A percentile compares a stretch with the other conserved stretches of the same genome.
Conservation (phyloP, 1,140 invertebrate genomes). For the Micrasema minimum region DNA sequence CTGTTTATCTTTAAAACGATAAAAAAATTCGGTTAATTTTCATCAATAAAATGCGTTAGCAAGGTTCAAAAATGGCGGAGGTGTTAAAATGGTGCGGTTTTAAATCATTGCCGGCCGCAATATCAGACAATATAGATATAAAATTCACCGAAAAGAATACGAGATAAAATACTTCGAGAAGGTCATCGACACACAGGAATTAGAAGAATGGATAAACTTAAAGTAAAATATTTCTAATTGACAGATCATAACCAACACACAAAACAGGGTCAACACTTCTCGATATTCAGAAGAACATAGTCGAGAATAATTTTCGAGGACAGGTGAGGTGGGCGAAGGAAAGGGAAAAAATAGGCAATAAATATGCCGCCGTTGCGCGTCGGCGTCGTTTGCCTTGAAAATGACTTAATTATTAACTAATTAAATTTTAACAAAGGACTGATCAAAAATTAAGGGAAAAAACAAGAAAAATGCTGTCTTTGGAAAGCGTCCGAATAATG, state of each 20-base stretch:
- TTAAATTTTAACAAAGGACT: too few species aligned
- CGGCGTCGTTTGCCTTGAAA: too few species aligned
- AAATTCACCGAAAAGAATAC: constrained; percentile 28
- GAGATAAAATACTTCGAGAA: constrained; percentile 45
- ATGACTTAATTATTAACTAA: too few species aligned
- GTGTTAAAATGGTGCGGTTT: constrained; percentile 15
- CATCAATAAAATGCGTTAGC: too few species aligned
- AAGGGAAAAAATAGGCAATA: too few species aligned
- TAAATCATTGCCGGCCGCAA: constrained; percentile 31
- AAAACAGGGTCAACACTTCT: constrained; percentile 44
- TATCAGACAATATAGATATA: constrained; percentile 32
- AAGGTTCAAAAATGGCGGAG: background rate
- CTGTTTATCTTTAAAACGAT: too few species aligned
- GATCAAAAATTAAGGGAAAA: too few species aligned
- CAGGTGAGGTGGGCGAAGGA: too few species aligned
- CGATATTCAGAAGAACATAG: constrained; percentile 19
- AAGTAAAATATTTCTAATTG: constrained; percentile 51
- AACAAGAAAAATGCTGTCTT: too few species aligned
- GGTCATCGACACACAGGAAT: constrained; percentile 51
- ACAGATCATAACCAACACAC: constrained; percentile 33
- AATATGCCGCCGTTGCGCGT: too few species aligned
- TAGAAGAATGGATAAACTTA: constrained; percentile 50
- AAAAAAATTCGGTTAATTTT: background rate
- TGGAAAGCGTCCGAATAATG: too few species aligned
- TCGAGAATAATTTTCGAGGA: background rate